Base-by-base conservation (phyloP, 2,113 vertebrate species). In the Aldabrachelys gigantea region DNA sequence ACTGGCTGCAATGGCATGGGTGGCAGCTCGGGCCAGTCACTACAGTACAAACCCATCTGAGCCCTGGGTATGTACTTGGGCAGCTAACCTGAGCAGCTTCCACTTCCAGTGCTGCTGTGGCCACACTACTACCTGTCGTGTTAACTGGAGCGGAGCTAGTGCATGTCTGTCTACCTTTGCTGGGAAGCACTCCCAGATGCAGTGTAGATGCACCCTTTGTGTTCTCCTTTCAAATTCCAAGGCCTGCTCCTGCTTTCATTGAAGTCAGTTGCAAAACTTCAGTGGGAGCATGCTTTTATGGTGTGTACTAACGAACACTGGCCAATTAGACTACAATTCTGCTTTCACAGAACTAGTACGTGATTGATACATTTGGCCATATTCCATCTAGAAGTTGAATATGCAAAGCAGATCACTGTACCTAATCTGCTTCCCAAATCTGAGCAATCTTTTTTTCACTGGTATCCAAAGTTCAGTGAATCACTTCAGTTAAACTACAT, bases 321-420 rank as follows among this genome's bases (percentile, higher is more conserved):
- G 72, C 22, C 31, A 59, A 88, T 1, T 1, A 87, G 54, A 80
- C 53, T 95, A 95, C 94, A 79, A 62, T 87, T 95, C 47, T 69
- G 47, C 84, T 93, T 90, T 96, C 80, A 89, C 59, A 95, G 44
- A 80, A 87, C 59, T 80, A 49, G 35, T 78, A 72, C 8, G 38
- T 94, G 94, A 94, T 93, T 84, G 91, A 75, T 53, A 82, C 84
- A 91, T 53, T 49, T 89, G 95, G 96, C 95, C 95, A 95, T 85
- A 94, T 93, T 93, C 94, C 95, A 96, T 91, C 69, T 92, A 41
- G 86, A 90, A 47, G 31, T 52, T 85, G 72, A 84, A 88, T 85
- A 79, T 85, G 78, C 54, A 35, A 72, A 89, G 90, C 93, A 96
- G 89, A 94, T 76, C 69, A 50, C 13, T 69, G 52, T 53, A 91